Base-by-base conservation (phyloP, 2,888 invertebrate genomes). In the Scaptomyza parva region DNA sequence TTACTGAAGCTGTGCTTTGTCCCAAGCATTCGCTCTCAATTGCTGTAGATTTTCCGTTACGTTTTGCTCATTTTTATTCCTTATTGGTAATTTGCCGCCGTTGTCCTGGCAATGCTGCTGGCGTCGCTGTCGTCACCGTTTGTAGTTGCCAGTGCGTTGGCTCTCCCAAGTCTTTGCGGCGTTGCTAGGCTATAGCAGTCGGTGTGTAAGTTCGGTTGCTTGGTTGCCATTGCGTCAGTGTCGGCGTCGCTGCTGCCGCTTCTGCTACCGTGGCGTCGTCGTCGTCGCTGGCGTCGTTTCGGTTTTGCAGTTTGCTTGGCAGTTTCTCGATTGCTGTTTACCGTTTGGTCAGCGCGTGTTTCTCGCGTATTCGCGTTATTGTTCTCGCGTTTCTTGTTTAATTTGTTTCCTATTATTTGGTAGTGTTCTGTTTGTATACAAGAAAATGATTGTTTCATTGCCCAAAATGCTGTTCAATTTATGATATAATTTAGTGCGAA, bases 251-350 rank as follows among this genome's bases (percentile, higher is more conserved):
- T 41, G 40, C 40, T 40, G 18, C 28, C n/a, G 45, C 45, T 24
- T 7, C 14, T 47, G 30, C 30, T n/a, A n/a, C 18, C 5, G 18
- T 30, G 28, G 8, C 11, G 54, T n/a, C 30, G 57, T 33, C 35
- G 64, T 37, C 43, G 77, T 28, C 28, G 57, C 61, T 43, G 61
- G 69, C 70, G 66, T 81, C 66, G 85, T 69, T 86, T 74, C 62
- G 61, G 40, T 72, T 73, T 74, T 78, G 68, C 82, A 86, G 71
- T 75, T 78, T 39, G 78, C 71, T 75, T 85, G 85, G 57, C 87
- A 81, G 80, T 81, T 78, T 87, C 83, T 65, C 67, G 83, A 61
- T 85, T 82, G 83, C 86, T 64, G 83, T 85, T 87, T 72, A 76
- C 79, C 76, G 68, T 76, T 79, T 79, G 77, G 76, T 71, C 80